Evolutionary conservation across 2,888 invertebrate genomes (phyloP).

Genomic region (Ferrisia virgata): DNA sequence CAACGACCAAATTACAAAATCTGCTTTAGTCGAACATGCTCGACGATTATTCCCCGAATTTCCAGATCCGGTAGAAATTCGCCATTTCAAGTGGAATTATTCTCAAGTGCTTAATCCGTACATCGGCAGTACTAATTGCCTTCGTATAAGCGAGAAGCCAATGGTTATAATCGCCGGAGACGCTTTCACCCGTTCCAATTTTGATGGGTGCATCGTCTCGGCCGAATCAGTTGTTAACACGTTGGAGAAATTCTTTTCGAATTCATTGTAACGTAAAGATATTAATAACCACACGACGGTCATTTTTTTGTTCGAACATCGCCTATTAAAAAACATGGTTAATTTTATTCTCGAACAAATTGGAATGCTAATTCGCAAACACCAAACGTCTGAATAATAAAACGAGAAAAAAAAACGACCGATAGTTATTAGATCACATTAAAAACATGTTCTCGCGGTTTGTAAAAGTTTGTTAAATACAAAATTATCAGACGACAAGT

Average conservation of each 20-base stretch:
- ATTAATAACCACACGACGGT: no score
- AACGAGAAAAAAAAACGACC: no score
- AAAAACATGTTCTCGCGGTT: no score
- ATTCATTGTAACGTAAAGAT: no score
- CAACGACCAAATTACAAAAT: neutral
- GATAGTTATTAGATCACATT: no score
- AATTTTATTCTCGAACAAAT: no score
- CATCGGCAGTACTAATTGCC: neutral
- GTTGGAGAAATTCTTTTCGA: neutral
- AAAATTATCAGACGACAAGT: no score
- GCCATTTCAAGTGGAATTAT: conserved; percentile 47
- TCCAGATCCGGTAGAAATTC: conserved; percentile 28
- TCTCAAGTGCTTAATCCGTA: conserved; percentile 46
- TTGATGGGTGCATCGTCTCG: conserved; percentile 47
- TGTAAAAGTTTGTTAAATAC: no score
- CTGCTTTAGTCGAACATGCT: conserved; percentile 35
- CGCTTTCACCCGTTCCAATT: conserved; percentile 46
- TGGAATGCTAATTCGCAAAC: no score
- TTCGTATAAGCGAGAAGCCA: conserved; percentile 43
- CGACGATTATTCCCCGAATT: conserved; percentile 44
- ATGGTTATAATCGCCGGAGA: conserved; percentile 46
- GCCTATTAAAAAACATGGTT: no score
- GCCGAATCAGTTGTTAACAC: conserved; percentile 29
- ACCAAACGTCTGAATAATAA: no score
- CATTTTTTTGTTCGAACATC: no score